phyloP scores from a whole-genome alignment of 2,888 invertebrate species.

The Sminthurides aquaticus region DNA sequence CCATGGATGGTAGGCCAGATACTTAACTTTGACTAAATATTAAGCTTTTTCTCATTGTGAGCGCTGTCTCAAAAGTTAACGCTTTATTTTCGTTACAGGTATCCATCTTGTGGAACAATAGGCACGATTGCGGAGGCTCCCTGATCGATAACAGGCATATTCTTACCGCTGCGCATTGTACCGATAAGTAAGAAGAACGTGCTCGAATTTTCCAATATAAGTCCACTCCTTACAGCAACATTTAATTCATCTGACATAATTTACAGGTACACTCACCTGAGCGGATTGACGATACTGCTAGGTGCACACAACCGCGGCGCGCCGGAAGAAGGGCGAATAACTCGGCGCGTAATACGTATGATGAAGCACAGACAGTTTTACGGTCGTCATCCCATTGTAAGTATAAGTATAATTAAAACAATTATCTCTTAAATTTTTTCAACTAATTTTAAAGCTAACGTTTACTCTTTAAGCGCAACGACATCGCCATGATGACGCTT shows the following conservation, averaged over 20 bases:
- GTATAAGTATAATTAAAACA: too few relatives aligned
- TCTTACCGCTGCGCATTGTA: conserved; percentile 79
- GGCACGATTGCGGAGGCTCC: conserved; percentile 82
- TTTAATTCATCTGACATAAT: background rate
- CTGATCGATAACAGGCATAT: conserved; percentile 70
- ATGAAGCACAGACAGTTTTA: conserved; percentile 57
- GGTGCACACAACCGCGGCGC: conserved; percentile 72
- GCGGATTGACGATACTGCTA: conserved; percentile 67
- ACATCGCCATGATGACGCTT: conserved; percentile 70
- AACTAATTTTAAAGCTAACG: conserved; percentile 51
- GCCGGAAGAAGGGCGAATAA: conserved; percentile 66
- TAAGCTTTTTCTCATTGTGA: conserved; percentile 9
- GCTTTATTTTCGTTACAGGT: conserved; percentile 49
- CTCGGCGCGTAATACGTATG: conserved; percentile 68
- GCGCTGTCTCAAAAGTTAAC: too few relatives aligned
- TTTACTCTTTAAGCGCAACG: conserved; percentile 61
- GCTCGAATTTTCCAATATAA: background rate
- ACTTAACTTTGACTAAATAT: too few relatives aligned
- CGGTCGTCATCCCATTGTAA: background rate
- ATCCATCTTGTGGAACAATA: conserved; percentile 69
- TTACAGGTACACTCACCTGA: conserved; percentile 50
- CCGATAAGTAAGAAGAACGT: conserved; percentile 64
- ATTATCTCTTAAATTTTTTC: conserved; percentile 56
- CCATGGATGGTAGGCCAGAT: conserved; percentile 9
- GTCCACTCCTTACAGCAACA: background rate